Base-by-base conservation (phyloP, 2,888 invertebrate species). In the Tanypteryx hageni region DNA sequence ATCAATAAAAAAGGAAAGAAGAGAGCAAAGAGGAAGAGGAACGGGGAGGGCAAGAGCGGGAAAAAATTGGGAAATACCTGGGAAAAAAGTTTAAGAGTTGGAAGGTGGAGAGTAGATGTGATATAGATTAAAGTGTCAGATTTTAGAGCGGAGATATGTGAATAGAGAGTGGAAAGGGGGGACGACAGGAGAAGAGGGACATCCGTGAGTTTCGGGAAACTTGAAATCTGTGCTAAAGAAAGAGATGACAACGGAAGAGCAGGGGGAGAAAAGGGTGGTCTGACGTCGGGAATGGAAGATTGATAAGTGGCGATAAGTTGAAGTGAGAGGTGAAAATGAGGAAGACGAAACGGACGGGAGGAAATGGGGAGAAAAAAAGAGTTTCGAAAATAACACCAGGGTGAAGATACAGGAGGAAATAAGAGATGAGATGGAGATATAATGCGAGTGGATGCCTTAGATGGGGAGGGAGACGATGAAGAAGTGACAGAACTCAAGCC, bases 181-280 rank as follows among this genome's bases (percentile, higher is more conserved):
- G 44, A 44, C 44, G 44, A 5, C 44, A 5, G 44, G 44, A 44
- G 44, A 68, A 68, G 68, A 68, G 68, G 44, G 68, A 68, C 68
- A 68, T n/a, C n/a, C 68, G 68, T 68, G 68, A 16, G 68, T 22
- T 68, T 68, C 68, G 68, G 68, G 18, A 68, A 68, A n/a, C 64
- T 44, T 18, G 64, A 16, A 64, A 22, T 10, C 68, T n/a, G 44
- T 44, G 44, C 44, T 44, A 22, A 18, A 22, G 68, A 68, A 22
- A 64, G 64, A 64, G 64, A 64, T 64, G 64, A n/a, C 14, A 64
- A 64, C 2, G 18, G 68, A n/a, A n/a, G 68, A 18, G 22, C 9
- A 68, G 64, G 64, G n/a, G 68, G 68, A n/a, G 68, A 44, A 44
- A 5, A 5, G 44, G 3, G 44, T 44, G 44, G 1, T 44, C 44